A percentile compares a stretch with the other conserved stretches of the same genome.
These are phyloP conservation scores for Planococcus citri DNA, from an alignment of 1,140 invertebrate species.

Conservation along the genomic window DNA sequence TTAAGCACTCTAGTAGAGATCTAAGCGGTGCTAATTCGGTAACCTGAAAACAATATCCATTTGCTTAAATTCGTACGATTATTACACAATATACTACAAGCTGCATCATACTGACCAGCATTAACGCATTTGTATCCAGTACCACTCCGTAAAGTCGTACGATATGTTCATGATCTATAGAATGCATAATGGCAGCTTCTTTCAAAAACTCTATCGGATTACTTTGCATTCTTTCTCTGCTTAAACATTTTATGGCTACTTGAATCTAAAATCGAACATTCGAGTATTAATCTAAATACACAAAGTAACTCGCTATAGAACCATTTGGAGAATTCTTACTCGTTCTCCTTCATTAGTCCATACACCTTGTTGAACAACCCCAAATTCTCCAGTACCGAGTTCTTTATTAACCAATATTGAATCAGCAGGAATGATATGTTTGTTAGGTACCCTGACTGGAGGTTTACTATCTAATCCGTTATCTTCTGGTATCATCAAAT, in stretches of 20 bases:
- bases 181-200: conserved; percentile 96
- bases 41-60: conserved; percentile 43
- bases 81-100: not conserved
- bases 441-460: conserved; percentile 52
- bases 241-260: conserved; percentile 95
- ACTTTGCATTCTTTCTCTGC: conserved; percentile 83
- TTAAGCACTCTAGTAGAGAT: conserved; percentile 88
- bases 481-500: conserved; percentile 33
- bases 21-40: conserved; percentile 90
- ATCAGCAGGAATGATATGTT: conserved; percentile 91
- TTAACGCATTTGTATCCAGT: conserved; percentile 81
- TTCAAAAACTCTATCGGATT: conserved; percentile 94
- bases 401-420: conserved; percentile 89
- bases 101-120: conserved; percentile 59
- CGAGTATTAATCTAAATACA: conserved; percentile 24
- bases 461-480: conserved; percentile 30
- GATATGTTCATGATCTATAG: conserved; percentile 92
- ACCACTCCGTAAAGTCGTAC: conserved; percentile 95
- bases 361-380: conserved; percentile 91
- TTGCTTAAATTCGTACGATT: not conserved
- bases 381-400: conserved; percentile 91
- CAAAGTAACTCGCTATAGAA: not conserved
- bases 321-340: conserved; percentile 38
- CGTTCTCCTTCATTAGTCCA: conserved; percentile 93
- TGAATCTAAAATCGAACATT: conserved; percentile 75